These are phyloP conservation scores for Chloropsis hardwickii DNA, from an alignment of 2,113 vertebrate species.

Conservation along the genomic window DNA sequence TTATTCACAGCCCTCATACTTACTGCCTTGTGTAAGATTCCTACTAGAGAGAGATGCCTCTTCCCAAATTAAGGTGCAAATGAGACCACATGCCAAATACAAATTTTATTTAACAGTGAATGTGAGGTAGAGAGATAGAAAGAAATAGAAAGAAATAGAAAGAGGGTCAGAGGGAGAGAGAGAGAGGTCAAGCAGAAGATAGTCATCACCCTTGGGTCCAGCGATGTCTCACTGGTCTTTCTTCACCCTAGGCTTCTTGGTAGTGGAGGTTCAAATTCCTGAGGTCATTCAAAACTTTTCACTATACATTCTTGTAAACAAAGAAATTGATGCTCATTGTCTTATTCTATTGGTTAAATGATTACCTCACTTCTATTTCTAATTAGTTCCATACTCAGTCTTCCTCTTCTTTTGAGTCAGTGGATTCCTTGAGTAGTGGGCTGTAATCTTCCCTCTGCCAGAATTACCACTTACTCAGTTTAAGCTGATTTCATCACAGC, in stretches of 20 bases:
- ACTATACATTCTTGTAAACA: neutral
- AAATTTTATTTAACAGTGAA: neutral
- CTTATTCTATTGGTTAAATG: neutral
- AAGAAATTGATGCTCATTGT: neutral
- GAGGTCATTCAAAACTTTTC: neutral
- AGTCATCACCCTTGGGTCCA: neutral
- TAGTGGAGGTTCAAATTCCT: accelerated
- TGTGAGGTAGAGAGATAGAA: neutral
- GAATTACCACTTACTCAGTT: neutral
- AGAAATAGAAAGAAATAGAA: neutral
- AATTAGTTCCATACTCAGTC: neutral
- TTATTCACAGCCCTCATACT: neutral
- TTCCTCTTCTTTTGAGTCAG: neutral
- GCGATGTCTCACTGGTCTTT: accelerated
- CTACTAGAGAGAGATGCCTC: too few relatives aligned
- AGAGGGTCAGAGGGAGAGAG: too few relatives aligned
- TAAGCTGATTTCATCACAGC: neutral
- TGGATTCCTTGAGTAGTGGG: neutral
- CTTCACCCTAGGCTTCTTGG: neutral
- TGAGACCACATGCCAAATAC: neutral
- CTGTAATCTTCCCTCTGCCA: neutral
- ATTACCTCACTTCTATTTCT: neutral
- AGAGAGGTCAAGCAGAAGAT: neutral
- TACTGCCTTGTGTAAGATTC: neutral
- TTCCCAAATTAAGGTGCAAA: neutral